These are phyloP conservation scores for Mimumesa dahlbomi DNA, from an alignment of 2,888 invertebrate species.

Conservation along the genomic window DNA sequence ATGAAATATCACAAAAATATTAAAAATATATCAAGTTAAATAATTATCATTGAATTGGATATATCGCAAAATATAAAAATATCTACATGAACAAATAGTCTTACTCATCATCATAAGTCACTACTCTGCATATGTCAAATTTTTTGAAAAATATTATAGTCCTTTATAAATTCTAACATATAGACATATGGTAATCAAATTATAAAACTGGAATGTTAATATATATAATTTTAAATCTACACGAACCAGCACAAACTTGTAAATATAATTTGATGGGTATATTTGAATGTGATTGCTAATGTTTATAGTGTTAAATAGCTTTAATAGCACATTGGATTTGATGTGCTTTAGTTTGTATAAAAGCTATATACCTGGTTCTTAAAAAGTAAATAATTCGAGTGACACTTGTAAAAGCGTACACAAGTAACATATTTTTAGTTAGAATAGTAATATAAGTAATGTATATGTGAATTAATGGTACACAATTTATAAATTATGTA, in stretches of 20 bases:
- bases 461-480: conserved; percentile 53
- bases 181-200: conserved; percentile 36
- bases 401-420: conserved; percentile 44
- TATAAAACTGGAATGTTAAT: conserved; percentile 43
- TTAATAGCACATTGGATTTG: conserved; percentile 28
- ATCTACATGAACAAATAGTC: no score
- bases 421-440: conserved; percentile 58
- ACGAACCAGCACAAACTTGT: conserved; percentile 57
- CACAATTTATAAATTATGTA: conserved; percentile 68
- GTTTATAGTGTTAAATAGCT: conserved; percentile 31
- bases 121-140: conserved; percentile 29
- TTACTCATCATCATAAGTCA: conserved; percentile 28
- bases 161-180: conserved; percentile 40
- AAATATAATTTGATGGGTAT: conserved; percentile 49
- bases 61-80: no score
- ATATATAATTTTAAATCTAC: conserved; percentile 39
- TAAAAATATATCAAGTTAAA: background rate
- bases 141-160: conserved; percentile 40
- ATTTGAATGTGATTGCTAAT: conserved; percentile 41
- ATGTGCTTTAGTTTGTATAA: conserved; percentile 31
- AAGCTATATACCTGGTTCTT: conserved; percentile 22
- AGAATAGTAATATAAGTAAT: conserved; percentile 42
- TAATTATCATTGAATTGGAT: no score
- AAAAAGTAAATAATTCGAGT: conserved; percentile 40
- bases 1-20: background rate